phyloP scores from a whole-genome alignment of 2,797 vertebrate genomes.

The Brachyrhaphis roseni region DNA sequence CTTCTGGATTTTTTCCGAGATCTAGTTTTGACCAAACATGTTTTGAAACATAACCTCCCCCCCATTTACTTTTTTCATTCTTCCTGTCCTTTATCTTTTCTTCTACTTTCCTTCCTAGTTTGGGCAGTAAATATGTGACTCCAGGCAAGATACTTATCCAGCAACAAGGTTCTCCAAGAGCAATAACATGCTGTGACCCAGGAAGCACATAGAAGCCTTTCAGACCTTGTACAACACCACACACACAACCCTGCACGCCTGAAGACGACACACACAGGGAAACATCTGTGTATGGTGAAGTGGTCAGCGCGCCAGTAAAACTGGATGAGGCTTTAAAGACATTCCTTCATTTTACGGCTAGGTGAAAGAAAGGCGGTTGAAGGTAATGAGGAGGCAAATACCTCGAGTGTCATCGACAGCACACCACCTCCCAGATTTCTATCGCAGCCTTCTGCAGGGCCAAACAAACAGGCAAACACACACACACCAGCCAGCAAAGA shows the following conservation, averaged over 20 bases:
- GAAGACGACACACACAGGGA: constrained; percentile 18
- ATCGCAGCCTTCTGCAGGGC: constrained; percentile 64
- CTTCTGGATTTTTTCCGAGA: background rate
- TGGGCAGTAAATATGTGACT: constrained; percentile 48
- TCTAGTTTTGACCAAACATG: background rate
- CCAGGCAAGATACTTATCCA: constrained; percentile 42
- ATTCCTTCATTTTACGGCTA: constrained; percentile 76
- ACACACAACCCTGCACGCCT: background rate
- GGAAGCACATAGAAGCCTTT: constrained; percentile 40
- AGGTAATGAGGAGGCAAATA: constrained; percentile 68
- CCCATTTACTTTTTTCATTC: constrained; percentile 27
- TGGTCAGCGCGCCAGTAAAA: constrained; percentile 75
- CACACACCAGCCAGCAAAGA: constrained; percentile 49
- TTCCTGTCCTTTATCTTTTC: constrained; percentile 34
- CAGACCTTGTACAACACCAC: constrained; percentile 8
- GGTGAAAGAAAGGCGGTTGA: constrained; percentile 58
- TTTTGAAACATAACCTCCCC: constrained; percentile 30
- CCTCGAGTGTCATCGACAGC: constrained; percentile 56
- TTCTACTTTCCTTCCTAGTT: constrained; percentile 33
- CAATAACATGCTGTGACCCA: constrained; percentile 59
- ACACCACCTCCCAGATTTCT: constrained; percentile 60
- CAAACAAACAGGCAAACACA: constrained; percentile 61
- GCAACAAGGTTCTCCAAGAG: constrained; percentile 56
- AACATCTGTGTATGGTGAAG: constrained; percentile 79
- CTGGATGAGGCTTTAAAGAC: constrained; percentile 79